Evolutionary conservation across 2,113 vertebrate species (phyloP), one percentile per base, ranked within the genome.

Genomic region (Polyodon spathula): DNA sequence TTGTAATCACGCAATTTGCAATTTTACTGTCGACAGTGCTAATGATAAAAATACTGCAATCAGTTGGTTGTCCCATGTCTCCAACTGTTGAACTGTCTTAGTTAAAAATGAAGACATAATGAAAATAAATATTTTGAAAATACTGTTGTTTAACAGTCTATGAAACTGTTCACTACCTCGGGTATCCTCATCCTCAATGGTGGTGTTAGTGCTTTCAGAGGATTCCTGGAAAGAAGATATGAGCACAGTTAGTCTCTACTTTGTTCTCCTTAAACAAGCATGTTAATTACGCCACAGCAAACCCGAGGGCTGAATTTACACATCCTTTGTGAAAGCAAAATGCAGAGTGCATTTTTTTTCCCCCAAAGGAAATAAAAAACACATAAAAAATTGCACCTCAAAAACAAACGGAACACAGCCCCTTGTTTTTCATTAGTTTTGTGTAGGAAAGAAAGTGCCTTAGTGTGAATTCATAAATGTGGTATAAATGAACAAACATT

Each of bases 181-280:
- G 68, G 93, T 95, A 66, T 98, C 96, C 83, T 98, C 95, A 0
- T 98, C 96, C 75, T 98, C 96, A 0, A 98, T 97, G 65, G 96
- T 98, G 63, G 96, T 98, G 73, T 97, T 98, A 60, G 93, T 96
- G 79, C 96, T 98, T 80, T 98, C 96, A 0, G 96, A 97, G 0
- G 96, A 98, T 81, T 98, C 95, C 95, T 98, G 75, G 52, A 78
- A 78, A 83, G 63, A 83, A 75, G 81, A 87, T 72, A 85, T 54
- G 66, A 72, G 0, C 60, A 67, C 46, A 63, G 0, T 63, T 39
- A 73, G 60, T n/a, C 40, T 46, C 58, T 50, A 12, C 11, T 12
- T 48, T 11, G 9, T 41, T 15, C 43, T 14, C 58, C 8, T 3
- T 11, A 27, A 3, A 4, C 3, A 27, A 9, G 7, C 39, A 16